Evolutionary conservation across 2,113 vertebrate genomes (phyloP).

Genomic region (Ptilonorhynchus violaceus): DNA sequence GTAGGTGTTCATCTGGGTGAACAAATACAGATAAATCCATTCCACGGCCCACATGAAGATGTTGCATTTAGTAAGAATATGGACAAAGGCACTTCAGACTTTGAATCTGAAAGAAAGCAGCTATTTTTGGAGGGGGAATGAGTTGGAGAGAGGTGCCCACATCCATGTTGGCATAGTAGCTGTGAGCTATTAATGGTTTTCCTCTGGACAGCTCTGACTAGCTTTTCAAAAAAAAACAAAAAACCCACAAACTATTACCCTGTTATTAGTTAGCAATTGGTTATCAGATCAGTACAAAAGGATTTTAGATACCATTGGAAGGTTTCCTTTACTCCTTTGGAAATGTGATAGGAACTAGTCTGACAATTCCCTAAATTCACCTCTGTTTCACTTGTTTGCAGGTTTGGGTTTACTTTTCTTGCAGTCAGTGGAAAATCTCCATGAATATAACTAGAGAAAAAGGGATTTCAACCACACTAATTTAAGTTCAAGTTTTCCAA

Average conservation of each 20-base stretch:
- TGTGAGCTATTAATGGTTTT: neutral
- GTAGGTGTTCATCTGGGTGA: neutral
- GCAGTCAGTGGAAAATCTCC: neutral
- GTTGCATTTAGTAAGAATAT: rapidly evolving
- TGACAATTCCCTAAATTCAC: neutral
- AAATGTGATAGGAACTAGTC: neutral
- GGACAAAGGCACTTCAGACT: neutral
- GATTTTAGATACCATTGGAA: neutral
- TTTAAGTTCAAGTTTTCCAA: neutral
- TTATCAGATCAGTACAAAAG: neutral
- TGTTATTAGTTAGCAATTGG: neutral
- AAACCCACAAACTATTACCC: neutral
- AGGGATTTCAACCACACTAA: neutral
- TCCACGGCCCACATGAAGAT: neutral
- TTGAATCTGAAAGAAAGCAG: neutral
- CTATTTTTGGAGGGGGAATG: neutral
- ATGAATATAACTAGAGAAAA: neutral
- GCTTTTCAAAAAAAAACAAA: too few species aligned
- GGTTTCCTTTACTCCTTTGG: neutral
- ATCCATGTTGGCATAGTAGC: neutral
- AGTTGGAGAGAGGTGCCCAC: neutral
- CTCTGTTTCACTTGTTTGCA: neutral
- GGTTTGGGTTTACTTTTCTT: neutral
- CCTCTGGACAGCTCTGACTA: neutral
- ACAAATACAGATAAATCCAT: neutral